Evolutionary conservation across 1,140 invertebrate species (phyloP), one percentile per base, ranked within the genome.

Genomic region (Anadara kagoshimensis): DNA sequence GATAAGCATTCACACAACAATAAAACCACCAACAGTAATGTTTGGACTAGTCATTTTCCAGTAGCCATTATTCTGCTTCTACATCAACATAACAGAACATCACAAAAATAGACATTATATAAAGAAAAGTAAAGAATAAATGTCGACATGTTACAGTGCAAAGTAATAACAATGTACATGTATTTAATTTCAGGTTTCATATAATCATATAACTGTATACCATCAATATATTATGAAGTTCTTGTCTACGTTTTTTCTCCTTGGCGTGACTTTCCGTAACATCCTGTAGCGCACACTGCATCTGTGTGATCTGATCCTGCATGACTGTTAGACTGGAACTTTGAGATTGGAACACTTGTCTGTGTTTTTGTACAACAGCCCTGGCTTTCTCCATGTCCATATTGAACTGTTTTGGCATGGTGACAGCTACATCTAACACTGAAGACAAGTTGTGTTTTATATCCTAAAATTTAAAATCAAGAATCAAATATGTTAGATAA

Each of bases 221-320:
- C 86, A 87, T 85, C 12, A 87, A 72, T 43, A 74, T 61, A 67
- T 87, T 87, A 73, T 87, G 86, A 14, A 87, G 78, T 53, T 85
- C 80, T 69, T 84, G 83, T 63, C 86, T 58, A n/a, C 84, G 76
- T 61, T 84, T 84, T 57, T 86, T 87, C 58, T 87, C 86, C 53
- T 81, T 84, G 14, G 73, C 72, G 65, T 85, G 84, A 56, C 81
- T 71, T 10, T 86, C 84, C 26, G 80, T 85, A 44, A 85, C 73
- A 53, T 86, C 84, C 53, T 80, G 69, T 24, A 87, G 59, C 5
- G 79, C 59, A 16, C 73, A 18, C 36, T 85, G 76, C 24, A 83
- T 63, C 44, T 82, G 75, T 12, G 66, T 41, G 5, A 87, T 64
- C 49, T 83, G 73, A 29, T 83, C 79, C 45, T 83, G 82, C 56